phyloP scores from a whole-genome alignment of 2,888 invertebrate genomes.

The Laspeyria flexula region DNA sequence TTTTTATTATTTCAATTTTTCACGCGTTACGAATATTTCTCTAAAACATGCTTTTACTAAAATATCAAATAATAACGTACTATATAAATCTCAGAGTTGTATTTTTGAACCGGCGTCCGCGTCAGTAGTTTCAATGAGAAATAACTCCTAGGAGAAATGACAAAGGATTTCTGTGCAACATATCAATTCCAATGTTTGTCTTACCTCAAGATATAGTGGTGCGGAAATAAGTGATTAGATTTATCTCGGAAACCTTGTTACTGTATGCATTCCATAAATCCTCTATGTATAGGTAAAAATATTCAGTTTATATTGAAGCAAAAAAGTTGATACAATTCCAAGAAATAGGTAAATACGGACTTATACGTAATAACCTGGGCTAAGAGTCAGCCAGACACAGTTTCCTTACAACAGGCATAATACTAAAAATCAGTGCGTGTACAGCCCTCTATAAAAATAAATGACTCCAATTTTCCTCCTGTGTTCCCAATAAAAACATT shows the following conservation, averaged over 20 bases:
- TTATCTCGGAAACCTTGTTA: neutral
- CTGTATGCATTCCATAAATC: neutral
- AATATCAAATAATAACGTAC: neutral
- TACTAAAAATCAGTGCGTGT: slow-evolving; percentile 56
- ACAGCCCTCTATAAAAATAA: slow-evolving; percentile 53
- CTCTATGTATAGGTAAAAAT: neutral
- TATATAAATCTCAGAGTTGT: neutral
- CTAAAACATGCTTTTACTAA: neutral
- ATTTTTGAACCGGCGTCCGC: neutral
- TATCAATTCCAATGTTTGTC: neutral
- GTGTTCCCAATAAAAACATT: slow-evolving; percentile 65
- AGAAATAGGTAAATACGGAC: neutral
- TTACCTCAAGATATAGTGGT: neutral
- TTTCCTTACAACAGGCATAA: slow-evolving; percentile 21
- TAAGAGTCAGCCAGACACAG: neutral
- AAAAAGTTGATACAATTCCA: neutral
- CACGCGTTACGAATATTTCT: neutral
- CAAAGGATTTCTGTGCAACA: too few species aligned
- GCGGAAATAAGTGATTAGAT: neutral
- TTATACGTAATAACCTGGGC: neutral
- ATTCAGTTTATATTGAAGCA: neutral
- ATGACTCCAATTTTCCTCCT: slow-evolving; percentile 55
- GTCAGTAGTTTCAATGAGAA: neutral
- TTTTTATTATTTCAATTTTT: slow-evolving; percentile 30
- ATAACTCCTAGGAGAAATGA: neutral